Evolutionary conservation across 92 coral and sea anemone species (phyloP).

Genomic region (Porites divaricata): DNA sequence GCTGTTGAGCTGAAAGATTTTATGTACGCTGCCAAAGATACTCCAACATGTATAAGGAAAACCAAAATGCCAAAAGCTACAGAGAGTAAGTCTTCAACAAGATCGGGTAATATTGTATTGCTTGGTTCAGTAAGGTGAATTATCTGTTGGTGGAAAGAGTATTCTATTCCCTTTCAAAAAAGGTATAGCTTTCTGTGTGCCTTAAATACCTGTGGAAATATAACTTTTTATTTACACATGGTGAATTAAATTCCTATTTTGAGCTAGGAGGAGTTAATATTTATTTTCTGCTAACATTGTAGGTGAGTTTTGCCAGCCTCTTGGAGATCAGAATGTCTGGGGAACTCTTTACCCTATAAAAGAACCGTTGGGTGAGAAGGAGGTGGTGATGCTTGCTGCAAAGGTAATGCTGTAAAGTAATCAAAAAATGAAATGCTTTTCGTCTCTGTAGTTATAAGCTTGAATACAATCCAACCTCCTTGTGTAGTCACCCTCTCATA

Average conservation of each 20-base stretch:
- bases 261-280: too few species aligned
- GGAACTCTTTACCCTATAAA: slow-evolving; percentile 87
- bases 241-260: too few species aligned
- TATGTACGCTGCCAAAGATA: slow-evolving; percentile 99
- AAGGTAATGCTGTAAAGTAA: slow-evolving; percentile 61
- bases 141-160: not conserved
- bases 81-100: slow-evolving; percentile 62
- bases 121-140: not conserved
- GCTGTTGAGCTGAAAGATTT: slow-evolving; percentile 92
- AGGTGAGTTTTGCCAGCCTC: slow-evolving; percentile 90
- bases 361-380: slow-evolving; percentile 42
- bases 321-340: slow-evolving; percentile 94
- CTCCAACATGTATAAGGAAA: slow-evolving; percentile 97
- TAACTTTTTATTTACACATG: too few species aligned
- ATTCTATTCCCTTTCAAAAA: too few species aligned
- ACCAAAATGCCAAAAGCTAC: slow-evolving; percentile 71
- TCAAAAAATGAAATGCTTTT: too few species aligned
- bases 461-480: too few species aligned
- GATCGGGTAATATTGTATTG: not conserved
- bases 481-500: too few species aligned
- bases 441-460: too few species aligned
- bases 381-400: slow-evolving; percentile 83
- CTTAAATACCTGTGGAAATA: too few species aligned
- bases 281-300: not conserved
- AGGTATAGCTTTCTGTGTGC: too few species aligned